Percentiles rank a stretch among this genome's conserved stretches.
phyloP scores from a whole-genome alignment of 2,888 invertebrate species.

The Nephrotoma guestfalica region DNA sequence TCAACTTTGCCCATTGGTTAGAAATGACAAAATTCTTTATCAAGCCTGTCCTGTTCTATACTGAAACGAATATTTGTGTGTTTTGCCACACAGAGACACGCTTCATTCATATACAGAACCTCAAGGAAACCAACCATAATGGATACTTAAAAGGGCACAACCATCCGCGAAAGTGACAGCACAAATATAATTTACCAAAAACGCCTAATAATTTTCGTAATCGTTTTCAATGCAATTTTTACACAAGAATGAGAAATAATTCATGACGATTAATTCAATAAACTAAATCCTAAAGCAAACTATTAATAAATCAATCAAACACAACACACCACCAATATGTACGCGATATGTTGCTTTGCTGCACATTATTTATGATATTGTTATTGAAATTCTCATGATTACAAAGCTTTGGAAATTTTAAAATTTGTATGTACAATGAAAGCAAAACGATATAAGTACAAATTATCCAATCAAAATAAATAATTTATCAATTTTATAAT shows the following conservation, averaged over 20 bases:
- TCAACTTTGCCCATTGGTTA: too few species aligned
- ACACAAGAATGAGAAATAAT: not conserved
- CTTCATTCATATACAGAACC: too few species aligned
- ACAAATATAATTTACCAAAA: not conserved
- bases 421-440: not conserved
- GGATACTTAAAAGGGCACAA: not conserved
- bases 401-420: not conserved
- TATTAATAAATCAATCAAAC: not conserved
- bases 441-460: not conserved
- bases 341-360: not conserved
- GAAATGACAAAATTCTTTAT: too few species aligned
- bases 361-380: not conserved
- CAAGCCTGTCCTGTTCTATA: too few species aligned
- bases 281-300: not conserved
- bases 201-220: not conserved
- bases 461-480: not conserved
- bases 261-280: not conserved
- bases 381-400: not conserved
- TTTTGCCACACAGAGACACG: too few species aligned
- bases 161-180: not conserved
- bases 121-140: too few species aligned
- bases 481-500: not conserved
- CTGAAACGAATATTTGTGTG: too few species aligned
- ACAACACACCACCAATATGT: not conserved
- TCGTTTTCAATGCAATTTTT: not conserved